Conservation (phyloP, 2,113 vertebrate species). For the Oophaga pumilio region DNA sequence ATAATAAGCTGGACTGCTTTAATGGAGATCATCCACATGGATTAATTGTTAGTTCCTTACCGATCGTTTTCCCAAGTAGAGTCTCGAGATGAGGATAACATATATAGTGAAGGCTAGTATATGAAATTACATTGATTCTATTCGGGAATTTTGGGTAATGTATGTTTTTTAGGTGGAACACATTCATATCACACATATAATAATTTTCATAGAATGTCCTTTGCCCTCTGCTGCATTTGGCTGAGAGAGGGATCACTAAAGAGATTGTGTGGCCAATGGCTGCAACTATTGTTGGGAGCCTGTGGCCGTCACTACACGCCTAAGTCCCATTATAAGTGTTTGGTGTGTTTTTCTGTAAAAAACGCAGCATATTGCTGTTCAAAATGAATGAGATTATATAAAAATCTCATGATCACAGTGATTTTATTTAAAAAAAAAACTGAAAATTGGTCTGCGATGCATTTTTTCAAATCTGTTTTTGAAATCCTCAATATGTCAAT, state of each 20-base stretch:
- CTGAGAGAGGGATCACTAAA: not conserved
- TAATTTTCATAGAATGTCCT: not conserved
- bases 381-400: too few species aligned
- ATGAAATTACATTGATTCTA: not conserved
- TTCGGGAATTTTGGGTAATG: not conserved
- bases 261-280: not conserved
- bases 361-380: too few species aligned
- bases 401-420: too few species aligned
- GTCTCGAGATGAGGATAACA: not conserved
- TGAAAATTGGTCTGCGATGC: too few species aligned
- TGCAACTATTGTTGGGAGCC: not conserved
- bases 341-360: too few species aligned
- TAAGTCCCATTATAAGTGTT: too few species aligned
- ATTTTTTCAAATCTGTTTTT: too few species aligned
- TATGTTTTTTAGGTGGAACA: not conserved
- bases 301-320: not conserved
- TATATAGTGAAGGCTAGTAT: not conserved
- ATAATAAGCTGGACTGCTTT: constrained; percentile 27
- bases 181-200: not conserved
- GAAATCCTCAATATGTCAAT: too few species aligned
- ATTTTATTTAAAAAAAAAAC: too few species aligned
- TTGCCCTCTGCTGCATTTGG: not conserved
- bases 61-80: constrained; percentile 1
- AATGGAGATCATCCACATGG: constrained; percentile 7
- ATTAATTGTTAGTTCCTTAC: not conserved